phyloP scores from a whole-genome alignment of 2,888 invertebrate species.

The Melinopterus prodromus region DNA sequence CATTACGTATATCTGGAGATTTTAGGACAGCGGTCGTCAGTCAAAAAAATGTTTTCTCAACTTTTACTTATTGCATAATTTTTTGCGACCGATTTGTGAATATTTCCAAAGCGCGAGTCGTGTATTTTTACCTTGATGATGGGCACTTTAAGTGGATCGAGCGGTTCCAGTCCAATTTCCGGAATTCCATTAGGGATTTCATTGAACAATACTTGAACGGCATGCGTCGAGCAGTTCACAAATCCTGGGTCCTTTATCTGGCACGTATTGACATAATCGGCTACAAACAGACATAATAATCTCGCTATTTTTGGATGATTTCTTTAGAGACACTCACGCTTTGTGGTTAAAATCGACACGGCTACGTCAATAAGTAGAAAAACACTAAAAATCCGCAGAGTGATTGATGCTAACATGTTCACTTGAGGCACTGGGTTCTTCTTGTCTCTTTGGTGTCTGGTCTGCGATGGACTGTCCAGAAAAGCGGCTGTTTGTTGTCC shows the following conservation, averaged over 20 bases:
- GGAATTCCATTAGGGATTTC: conserved; percentile 67
- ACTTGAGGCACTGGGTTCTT: background rate
- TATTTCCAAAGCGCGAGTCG: no score
- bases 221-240: conserved; percentile 71
- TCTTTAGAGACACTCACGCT: conserved; percentile 31
- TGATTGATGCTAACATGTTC: background rate
- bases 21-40: background rate
- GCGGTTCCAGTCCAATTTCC: conserved; percentile 67
- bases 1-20: background rate
- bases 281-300: conserved; percentile 56
- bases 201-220: conserved; percentile 74
- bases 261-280: conserved; percentile 74
- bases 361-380: background rate
- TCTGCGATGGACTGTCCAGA: background rate
- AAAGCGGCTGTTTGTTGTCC: conserved; percentile 5
- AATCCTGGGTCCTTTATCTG: conserved; percentile 68
- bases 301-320: background rate
- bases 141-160: conserved; percentile 72
- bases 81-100: background rate
- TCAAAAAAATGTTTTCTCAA: background rate
- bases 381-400: background rate
- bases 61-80: conserved; percentile 15
- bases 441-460: background rate
- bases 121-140: conserved; percentile 60
- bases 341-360: conserved; percentile 27